Evolutionary conservation across 2,888 invertebrate genomes (phyloP), one percentile per base, ranked within the genome.

Genomic region (Heliconius sara): DNA sequence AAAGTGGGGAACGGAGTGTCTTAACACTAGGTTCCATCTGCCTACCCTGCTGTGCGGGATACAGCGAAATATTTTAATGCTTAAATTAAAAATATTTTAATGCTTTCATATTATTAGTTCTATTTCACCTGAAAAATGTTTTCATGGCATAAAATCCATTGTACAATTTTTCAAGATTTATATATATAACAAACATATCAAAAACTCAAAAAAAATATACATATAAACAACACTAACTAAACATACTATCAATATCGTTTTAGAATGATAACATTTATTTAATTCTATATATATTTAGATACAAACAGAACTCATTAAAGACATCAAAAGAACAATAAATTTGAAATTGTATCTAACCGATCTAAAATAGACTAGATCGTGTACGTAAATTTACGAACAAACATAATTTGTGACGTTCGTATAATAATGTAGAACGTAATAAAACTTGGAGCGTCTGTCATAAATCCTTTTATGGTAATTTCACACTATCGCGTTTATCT

Each of bases 391-490:
- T 78, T 63, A 77, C 63, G 71, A 70, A 30, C 63, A 77, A 27
- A 77, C 71, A 47, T 65, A 52, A 73, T 72, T 73, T 13, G 57
- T 77, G 80, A 82, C 68, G 79, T 79, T 63, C 68, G 74, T 78
- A 78, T 34, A 39, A 39, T 39, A 39, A 77, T 75, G 72, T 80
- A 77, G 73, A 60, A 43, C 70, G 80, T 80, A 79, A 84, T 83
- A 84, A 85, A 85, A 84, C 82, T 77, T 77, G 82, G 81, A 84
- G 82, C 81, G 82, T 75, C 79, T 39, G 0, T 75, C 83, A 88
- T 89, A 88, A 88, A 88, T 87, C 89, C 89, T 89, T 90, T 89
- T 90, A 89, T 85, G 87, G 88, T 84, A 84, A 81, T 84, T 80
- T 83, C 76, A 84, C 83, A 83, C 82, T 84, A 84, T 83, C 83